Evolutionary conservation across 2,113 vertebrate species (phyloP), one percentile per base, ranked within the genome.

Genomic region (Poecile atricapillus): DNA sequence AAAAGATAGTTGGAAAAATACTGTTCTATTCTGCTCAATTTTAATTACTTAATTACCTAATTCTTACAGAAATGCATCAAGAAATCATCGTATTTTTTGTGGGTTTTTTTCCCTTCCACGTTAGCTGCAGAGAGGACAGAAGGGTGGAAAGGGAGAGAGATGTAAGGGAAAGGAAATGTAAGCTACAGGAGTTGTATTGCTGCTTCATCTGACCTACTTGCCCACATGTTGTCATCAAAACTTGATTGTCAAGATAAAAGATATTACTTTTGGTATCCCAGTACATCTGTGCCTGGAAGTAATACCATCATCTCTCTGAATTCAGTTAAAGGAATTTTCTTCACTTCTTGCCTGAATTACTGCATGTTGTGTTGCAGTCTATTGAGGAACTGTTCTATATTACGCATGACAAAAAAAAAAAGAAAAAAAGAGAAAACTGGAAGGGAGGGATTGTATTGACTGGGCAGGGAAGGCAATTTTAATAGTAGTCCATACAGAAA

Each of bases 61-160:
- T 22, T 68, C 6, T 83, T 94, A 64, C 49, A 79, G 77, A 87
- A 81, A 60, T 84, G 13, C 41, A 39, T 43, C 9, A 60, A 47
- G 31, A 69, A 55, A 77, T 67, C 13, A 11, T 55, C 11, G 13
- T 22, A 2, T 8, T n/a, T 30, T 44, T 74, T 19, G 39, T 39
- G 7, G 1, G 11, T 2, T 17, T 52, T 39, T 50, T 31, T 39
- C 16, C 2, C 3, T 12, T 20, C 9, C 13, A 5, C 1, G 0
- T 50, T 60, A 71, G 15, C 17, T 73, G 43, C n/a, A 69, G 49
- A 63, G 39, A 47, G 33, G 24, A 58, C 9, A 28, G 68, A 78
- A 71, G 22, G 31, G 15, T 56, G 16, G 19, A 56, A 43, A 79
- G 8, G 28, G 20, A 55, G 5, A 19, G 62, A 65, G 37, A 63